Conservation (phyloP, 2,113 vertebrate genomes). For the Amphiprion percula region DNA sequence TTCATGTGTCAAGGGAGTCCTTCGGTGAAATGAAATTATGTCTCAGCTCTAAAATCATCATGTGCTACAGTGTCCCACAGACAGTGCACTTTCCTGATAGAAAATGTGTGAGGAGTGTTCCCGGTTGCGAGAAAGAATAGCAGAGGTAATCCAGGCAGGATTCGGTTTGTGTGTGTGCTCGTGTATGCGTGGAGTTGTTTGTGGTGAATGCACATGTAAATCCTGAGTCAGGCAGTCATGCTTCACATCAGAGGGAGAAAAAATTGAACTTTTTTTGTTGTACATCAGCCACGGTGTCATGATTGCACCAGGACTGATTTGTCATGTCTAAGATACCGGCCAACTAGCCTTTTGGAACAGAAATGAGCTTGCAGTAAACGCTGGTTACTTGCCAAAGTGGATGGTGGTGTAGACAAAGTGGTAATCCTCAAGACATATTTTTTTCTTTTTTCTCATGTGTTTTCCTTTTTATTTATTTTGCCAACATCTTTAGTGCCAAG, state of each 20-base stretch:
- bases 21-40: conserved; percentile 76
- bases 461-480: conserved; percentile 69
- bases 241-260: conserved; percentile 51
- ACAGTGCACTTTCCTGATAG: conserved; percentile 56
- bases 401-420: conserved; percentile 64
- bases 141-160: conserved; percentile 51
- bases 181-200: conserved; percentile 7
- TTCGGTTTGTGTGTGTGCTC: conserved; percentile 12
- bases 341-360: conserved; percentile 58
- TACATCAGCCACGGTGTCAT: conserved; percentile 50
- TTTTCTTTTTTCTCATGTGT: conserved; percentile 44
- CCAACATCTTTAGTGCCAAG: conserved; percentile 66
- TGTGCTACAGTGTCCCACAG: conserved; percentile 53
- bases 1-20: conserved; percentile 67
- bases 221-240: conserved; percentile 59
- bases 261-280: conserved; percentile 52
- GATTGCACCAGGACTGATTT: conserved; percentile 67
- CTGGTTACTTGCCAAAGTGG: conserved; percentile 73
- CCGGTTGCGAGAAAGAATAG: conserved; percentile 30
- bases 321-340: conserved; percentile 65
- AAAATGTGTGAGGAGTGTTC: conserved; percentile 64
- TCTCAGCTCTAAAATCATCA: conserved; percentile 63
- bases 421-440: conserved; percentile 73
- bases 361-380: conserved; percentile 42
- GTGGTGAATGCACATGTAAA: conserved; percentile 58